These are phyloP conservation scores for Brenthis hecate DNA, from an alignment of 2,888 invertebrate genomes.

Conservation along the genomic window DNA sequence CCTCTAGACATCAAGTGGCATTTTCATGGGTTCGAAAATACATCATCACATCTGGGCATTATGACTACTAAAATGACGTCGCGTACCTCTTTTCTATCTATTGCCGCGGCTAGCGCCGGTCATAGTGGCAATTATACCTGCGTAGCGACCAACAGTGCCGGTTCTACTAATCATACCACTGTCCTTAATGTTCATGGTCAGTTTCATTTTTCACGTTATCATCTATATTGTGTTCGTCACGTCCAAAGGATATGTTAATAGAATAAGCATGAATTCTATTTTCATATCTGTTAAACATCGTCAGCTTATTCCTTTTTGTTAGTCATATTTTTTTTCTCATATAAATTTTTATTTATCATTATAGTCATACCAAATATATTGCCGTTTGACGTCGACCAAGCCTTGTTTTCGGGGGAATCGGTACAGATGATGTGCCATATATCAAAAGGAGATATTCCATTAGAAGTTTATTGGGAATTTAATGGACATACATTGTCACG, in stretches of 20 bases:
- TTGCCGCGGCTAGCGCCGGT: conserved; percentile 85
- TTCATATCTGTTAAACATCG: conserved; percentile 53
- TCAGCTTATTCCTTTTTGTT: conserved; percentile 55
- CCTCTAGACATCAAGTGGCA: conserved; percentile 89
- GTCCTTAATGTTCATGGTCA: conserved; percentile 81
- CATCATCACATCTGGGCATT: conserved; percentile 83
- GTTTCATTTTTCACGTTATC: conserved; percentile 53
- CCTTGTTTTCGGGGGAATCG: conserved; percentile 84
- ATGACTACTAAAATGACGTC: conserved; percentile 85
- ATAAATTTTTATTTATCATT: conserved; percentile 35
- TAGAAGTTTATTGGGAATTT: conserved; percentile 83
- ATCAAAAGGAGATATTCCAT: conserved; percentile 85
- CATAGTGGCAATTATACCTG: conserved; percentile 91
- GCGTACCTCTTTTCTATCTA: conserved; percentile 87
- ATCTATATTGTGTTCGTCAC: conserved; percentile 27
- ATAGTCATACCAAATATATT: conserved; percentile 83
- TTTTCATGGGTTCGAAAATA: conserved; percentile 85
- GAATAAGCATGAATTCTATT: conserved; percentile 71
- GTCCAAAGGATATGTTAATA: conserved; percentile 56
- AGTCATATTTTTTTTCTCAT: conserved; percentile 46
- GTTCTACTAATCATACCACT: conserved; percentile 86
- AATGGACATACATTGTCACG: conserved; percentile 75
- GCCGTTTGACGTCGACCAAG: conserved; percentile 84
- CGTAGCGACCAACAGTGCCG: conserved; percentile 87
- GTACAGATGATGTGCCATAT: conserved; percentile 85